Conservation (phyloP, 1,140 invertebrate genomes). For the Drosophila quadrilineata region DNA sequence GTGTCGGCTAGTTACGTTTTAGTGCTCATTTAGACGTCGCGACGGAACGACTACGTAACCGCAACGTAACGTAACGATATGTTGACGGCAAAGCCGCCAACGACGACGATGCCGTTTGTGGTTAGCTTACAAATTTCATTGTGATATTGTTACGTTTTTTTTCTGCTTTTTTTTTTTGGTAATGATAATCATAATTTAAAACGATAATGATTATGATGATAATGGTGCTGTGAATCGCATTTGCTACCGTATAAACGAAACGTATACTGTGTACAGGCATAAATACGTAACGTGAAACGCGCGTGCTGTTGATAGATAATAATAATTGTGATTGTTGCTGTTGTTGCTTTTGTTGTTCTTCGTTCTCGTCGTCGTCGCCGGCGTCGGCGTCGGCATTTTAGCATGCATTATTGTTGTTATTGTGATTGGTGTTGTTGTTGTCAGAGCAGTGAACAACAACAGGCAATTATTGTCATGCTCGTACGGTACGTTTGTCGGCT, state of each 20-base stretch:
- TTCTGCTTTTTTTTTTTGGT: too few species aligned
- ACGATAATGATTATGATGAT: constrained; percentile 14
- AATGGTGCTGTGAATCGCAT: constrained; percentile 15
- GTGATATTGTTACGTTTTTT: too few species aligned
- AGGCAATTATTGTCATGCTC: constrained; percentile 39
- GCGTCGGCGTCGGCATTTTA: constrained; percentile 25
- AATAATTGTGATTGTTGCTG: constrained; percentile 15
- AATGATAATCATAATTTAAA: constrained; percentile 16
- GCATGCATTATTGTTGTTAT: too few species aligned
- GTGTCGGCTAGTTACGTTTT: constrained; percentile 48
- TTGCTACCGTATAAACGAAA: too few species aligned
- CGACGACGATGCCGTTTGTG: constrained; percentile 49
- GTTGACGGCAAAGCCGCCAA: too few species aligned
- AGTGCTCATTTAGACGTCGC: constrained; percentile 74
- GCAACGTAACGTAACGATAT: constrained; percentile 31
- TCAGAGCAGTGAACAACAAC: constrained; percentile 30
- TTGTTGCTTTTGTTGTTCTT: constrained; percentile 15
- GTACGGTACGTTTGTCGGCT: constrained; percentile 14
- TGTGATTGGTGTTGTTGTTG: too few species aligned
- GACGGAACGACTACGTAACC: constrained; percentile 40
- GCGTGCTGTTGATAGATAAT: constrained; percentile 46
- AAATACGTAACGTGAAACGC: constrained; percentile 58
- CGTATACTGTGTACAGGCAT: too few species aligned
- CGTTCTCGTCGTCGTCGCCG: constrained; percentile 4
- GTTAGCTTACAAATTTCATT: constrained; percentile 33